Evolutionary conservation across 2,113 vertebrate species (phyloP), one percentile per base, ranked within the genome.

Genomic region (Donacobius atricapilla): DNA sequence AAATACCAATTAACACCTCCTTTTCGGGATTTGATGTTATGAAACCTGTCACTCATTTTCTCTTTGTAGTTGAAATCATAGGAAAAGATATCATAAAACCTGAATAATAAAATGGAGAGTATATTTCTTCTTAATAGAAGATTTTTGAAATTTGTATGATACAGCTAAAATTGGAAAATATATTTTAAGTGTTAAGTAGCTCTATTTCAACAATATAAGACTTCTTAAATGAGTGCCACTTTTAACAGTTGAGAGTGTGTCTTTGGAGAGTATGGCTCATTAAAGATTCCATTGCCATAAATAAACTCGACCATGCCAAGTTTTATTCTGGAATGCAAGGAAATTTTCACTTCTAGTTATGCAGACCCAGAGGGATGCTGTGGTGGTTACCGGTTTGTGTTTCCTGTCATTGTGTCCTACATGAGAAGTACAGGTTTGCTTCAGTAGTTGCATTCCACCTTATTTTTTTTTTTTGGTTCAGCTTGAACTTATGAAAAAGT

Each of bases 1-100:
- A 76, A 87, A 93, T 92, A 72, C 16, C 53, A 91, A 91, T 76
- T 93, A 93, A 91, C 89, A 80, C 56, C 27, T 90, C 56, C 81
- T 90, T 89, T 93, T 89, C 47, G 83, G 51, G 28, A 79, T 81
- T 27, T 83, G 60, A 10, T 93, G n/a, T 89, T 86, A 70, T 81
- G 50, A 93, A 85, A 81, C 48, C 83, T 95, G 44, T 50, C 81
- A 58, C 25, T 86, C 20, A 39, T 86, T 89, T 96, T 88, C 56
- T 80, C 54, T 82, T 72, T 93, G 76, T 81, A 93, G 72, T n/a
- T 92, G 90, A 78, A 86, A 90, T 77, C 23, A 54, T 9, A 73
- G 47, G 44, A 80, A 50, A 83, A 72, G 40, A 87, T 65, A 20
- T 83, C 53, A 64, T 48, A 85, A 90, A 88, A 83, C 30, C 54